Conservation (phyloP, 2,888 invertebrate genomes). For the Frankliniella intonsa region DNA sequence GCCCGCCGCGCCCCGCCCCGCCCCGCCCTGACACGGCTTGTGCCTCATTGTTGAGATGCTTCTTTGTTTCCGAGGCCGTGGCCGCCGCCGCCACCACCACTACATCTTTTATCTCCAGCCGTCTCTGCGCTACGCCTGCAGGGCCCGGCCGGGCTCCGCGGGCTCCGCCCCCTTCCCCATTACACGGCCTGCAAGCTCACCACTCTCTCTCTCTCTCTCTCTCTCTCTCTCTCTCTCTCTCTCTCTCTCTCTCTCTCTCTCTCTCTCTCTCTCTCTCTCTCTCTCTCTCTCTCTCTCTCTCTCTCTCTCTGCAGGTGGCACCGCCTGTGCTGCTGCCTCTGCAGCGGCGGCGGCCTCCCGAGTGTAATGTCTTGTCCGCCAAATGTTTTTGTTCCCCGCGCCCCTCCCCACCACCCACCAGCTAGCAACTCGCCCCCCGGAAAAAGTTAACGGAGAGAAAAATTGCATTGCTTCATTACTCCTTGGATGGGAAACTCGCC, state of each 20-base stretch:
- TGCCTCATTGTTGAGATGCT: not conserved
- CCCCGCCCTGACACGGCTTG: not conserved
- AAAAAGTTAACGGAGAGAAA: constrained; percentile 21
- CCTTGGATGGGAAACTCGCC: not conserved
- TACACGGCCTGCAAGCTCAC: too few species aligned
- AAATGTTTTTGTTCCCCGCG: not conserved
- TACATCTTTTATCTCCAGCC: not conserved
- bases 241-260: not conserved
- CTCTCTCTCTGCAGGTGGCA: not conserved
- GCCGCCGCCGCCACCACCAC: constrained; percentile 6
- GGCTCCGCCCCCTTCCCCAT: too few species aligned
- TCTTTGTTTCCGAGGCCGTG: not conserved
- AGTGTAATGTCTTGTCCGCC: not conserved
- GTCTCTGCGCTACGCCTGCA: not conserved
- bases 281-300: not conserved
- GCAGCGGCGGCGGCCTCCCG: not conserved
- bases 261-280: not conserved
- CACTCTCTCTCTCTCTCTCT: not conserved
- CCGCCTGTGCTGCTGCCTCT: not conserved
- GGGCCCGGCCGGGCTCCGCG: not conserved
- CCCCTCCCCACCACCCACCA: too few species aligned
- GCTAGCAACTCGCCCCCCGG: too few species aligned
- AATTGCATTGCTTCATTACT: constrained; percentile 25
- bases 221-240: not conserved
- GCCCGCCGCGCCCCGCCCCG: not conserved